Conservation (phyloP, 2,888 invertebrate species). For the Notodonta ziczac region DNA sequence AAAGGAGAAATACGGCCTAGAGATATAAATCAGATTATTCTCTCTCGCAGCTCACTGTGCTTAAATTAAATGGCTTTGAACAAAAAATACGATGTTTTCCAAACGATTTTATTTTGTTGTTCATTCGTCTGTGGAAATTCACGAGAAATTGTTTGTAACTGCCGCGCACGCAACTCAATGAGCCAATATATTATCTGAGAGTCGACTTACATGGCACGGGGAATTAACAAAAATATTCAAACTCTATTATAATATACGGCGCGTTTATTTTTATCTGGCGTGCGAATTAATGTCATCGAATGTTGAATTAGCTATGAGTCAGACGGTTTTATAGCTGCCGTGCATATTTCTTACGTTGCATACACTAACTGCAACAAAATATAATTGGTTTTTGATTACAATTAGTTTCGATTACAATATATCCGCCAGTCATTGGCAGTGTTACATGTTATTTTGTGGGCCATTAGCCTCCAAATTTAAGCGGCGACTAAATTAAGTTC, state of each 20-base stretch:
- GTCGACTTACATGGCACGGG: not conserved
- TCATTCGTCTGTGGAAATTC: conserved; percentile 33
- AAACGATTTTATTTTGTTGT: conserved; percentile 49
- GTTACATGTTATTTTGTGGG: conserved; percentile 40
- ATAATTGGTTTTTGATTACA: conserved; percentile 26
- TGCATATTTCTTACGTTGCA: conserved; percentile 14
- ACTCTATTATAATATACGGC: not conserved
- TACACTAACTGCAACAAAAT: conserved; percentile 12
- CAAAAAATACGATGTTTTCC: conserved; percentile 68
- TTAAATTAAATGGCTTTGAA: conserved; percentile 69
- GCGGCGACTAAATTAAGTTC: conserved; percentile 48
- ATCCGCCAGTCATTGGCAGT: conserved; percentile 22
- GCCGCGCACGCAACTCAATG: conserved; percentile 15
- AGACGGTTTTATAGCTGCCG: conserved; percentile 15
- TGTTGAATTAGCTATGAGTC: conserved; percentile 7
- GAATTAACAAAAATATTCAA: conserved; percentile 2
- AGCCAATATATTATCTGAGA: conserved; percentile 13
- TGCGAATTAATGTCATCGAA: conserved; percentile 1
- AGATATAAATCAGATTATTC: conserved; percentile 75
- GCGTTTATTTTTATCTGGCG: conserved; percentile 3
- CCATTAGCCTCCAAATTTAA: conserved; percentile 56
- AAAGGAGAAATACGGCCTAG: conserved; percentile 60
- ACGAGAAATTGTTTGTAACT: conserved; percentile 14
- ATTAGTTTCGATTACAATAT: conserved; percentile 24
- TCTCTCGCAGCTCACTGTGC: conserved; percentile 55